These are phyloP conservation scores for Sebastiscus albofasciatus DNA, from an alignment of 2,797 vertebrate genomes.

Conservation along the genomic window DNA sequence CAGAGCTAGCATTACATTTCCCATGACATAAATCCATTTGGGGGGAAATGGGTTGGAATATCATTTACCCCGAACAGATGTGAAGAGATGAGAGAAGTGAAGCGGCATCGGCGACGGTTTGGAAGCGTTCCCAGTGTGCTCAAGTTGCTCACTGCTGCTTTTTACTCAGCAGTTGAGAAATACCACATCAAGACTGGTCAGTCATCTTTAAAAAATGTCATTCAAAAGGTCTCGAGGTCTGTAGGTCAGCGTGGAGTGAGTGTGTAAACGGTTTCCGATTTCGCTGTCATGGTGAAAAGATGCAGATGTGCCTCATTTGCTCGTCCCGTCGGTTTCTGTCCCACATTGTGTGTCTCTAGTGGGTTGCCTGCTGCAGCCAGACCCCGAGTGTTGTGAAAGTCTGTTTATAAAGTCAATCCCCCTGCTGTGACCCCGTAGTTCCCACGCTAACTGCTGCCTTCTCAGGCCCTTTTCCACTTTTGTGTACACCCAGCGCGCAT, in stretches of 20 bases:
- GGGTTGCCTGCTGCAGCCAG: conserved; percentile 33
- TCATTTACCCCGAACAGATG: conserved; percentile 46
- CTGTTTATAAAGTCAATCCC: conserved; percentile 80
- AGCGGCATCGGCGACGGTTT: conserved; percentile 18
- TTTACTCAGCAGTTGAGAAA: conserved; percentile 39
- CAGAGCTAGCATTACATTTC: conserved; percentile 41
- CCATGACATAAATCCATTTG: conserved; percentile 47
- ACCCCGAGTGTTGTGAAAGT: conserved; percentile 62
- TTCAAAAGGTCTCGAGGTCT: conserved; percentile 6
- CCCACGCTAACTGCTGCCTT: conserved; percentile 80
- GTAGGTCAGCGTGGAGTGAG: conserved; percentile 20
- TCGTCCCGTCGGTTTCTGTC: conserved; percentile 15
- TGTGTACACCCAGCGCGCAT: conserved; percentile 16
- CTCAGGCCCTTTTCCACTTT: conserved; percentile 68
- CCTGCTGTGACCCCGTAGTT: conserved; percentile 70
- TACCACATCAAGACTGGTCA: conserved; percentile 33
- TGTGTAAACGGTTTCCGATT: conserved; percentile 10
- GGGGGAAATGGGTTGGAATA: conserved; percentile 34
- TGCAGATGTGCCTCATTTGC: conserved; percentile 34
- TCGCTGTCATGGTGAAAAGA: conserved; percentile 44
- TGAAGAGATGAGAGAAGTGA: conserved; percentile 10
- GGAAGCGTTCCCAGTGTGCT: conserved; percentile 41
- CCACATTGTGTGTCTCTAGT: conserved; percentile 11
- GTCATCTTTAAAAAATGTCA: conserved; percentile 39
- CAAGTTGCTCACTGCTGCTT: conserved; percentile 33